Evolutionary conservation across 2,113 vertebrate genomes (phyloP), one percentile per base, ranked within the genome.

Genomic region (Myocastor coypus): DNA sequence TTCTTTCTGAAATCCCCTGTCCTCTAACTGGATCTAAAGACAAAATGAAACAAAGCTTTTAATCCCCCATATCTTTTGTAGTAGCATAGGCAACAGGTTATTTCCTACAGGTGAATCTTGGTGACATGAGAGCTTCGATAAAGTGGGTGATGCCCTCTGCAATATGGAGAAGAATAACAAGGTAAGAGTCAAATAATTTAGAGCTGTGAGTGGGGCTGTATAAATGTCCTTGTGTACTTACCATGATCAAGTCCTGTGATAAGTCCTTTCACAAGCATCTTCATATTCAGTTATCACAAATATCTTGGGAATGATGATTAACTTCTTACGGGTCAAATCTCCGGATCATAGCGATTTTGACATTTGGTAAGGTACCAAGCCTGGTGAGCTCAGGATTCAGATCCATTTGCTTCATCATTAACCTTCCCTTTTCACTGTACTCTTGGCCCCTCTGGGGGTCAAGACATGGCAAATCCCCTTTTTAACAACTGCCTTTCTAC

Each of bases 291-390:
- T 77, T 28, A 93, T 86, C 66, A 88, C 32, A 52, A 46, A 86
- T 71, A 22, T 50, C 10, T 87, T 63, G 77, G 61, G 34, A 52
- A 73, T 82, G 16, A 73, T 55, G 40, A 46, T 28, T 34, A 66
- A 1, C 8, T 20, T 69, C 46, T 83, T 86, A 94, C 81, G 89
- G 71, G 64, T 19, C 6, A 87, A n/a, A 81, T 17, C 26, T 16
- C 5, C 22, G 37, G 34, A 5, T 61, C 57, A 59, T 34, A 92
- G 55, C 22, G 50, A 24, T 84, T 92, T 84, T 52, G 42, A 55
- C 57, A 82, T 89, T 83, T 83, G n/a, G 64, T 82, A 77, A 87
- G 64, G 89, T 80, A 52, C 40, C 59, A 64, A 42, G 64, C 88
- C 5, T 34, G 37, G 34, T 59, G 26, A 87, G 84, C 14, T 90